Conservation (phyloP, 1,140 invertebrate species). For the Drosophila setifemur region DNA sequence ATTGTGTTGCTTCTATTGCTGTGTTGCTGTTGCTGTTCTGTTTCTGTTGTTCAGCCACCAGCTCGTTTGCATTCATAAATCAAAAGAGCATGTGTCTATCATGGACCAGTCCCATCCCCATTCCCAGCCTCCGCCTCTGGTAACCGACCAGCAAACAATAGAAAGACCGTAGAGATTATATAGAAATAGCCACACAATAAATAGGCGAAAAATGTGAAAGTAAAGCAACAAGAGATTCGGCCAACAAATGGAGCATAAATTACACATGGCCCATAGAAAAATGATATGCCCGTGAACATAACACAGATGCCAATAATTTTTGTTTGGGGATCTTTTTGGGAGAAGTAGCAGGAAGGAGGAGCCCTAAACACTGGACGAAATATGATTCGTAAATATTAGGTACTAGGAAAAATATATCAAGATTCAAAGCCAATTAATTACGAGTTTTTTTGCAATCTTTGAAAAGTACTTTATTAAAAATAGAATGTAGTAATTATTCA, state of each 20-base stretch:
- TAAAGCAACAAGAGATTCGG: slow-evolving; percentile 47
- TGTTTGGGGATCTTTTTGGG: neutral
- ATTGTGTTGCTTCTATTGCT: slow-evolving; percentile 33
- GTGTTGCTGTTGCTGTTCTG: neutral
- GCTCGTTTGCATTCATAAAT: slow-evolving; percentile 77
- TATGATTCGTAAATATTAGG: neutral
- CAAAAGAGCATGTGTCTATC: slow-evolving; percentile 77
- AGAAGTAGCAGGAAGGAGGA: neutral
- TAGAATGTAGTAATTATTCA: too few relatives aligned
- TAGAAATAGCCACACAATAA: slow-evolving; percentile 71
- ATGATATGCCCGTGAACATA: slow-evolving; percentile 74
- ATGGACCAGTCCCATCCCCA: slow-evolving; percentile 22
- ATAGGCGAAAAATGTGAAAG: slow-evolving; percentile 68
- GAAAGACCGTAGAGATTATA: slow-evolving; percentile 64
- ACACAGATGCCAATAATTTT: slow-evolving; percentile 64
- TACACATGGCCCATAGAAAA: slow-evolving; percentile 78
- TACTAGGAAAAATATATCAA: neutral
- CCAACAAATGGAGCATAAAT: slow-evolving; percentile 75
- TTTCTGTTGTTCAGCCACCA: slow-evolving; percentile 25
- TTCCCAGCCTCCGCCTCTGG: neutral
- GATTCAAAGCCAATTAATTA: too few relatives aligned
- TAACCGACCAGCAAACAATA: slow-evolving; percentile 56
- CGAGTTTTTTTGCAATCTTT: too few relatives aligned
- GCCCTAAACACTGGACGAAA: neutral
- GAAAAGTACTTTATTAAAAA: too few relatives aligned